phyloP scores from a whole-genome alignment of 2,888 invertebrate species.

The Phlogophora meticulosa region DNA sequence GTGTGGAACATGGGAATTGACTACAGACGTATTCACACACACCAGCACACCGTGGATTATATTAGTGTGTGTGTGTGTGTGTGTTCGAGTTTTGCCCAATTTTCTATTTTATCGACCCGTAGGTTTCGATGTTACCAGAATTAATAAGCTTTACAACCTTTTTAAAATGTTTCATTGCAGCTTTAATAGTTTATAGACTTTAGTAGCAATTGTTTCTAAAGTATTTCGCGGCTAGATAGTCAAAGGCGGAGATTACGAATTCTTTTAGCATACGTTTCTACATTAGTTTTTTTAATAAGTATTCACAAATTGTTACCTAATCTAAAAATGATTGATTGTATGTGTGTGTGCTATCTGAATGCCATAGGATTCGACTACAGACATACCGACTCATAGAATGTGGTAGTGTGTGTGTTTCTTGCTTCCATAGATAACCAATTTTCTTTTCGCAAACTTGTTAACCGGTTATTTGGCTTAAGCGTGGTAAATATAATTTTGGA shows the following conservation, averaged over 20 bases:
- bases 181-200: background rate
- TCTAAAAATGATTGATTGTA: background rate
- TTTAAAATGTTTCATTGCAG: background rate
- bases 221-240: background rate
- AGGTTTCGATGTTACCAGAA: no score
- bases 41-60: background rate
- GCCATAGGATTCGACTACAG: background rate
- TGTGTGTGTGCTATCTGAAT: background rate
- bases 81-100: no score
- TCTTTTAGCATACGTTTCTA: background rate
- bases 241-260: background rate
- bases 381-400: background rate
- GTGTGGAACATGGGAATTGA: background rate
- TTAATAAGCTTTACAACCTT: background rate
- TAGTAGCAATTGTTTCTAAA: background rate
- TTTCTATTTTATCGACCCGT: slow-evolving; percentile 2
- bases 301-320: background rate
- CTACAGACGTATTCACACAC: background rate
- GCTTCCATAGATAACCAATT: background rate
- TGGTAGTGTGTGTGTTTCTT: background rate
- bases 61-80: slow-evolving; percentile 9
- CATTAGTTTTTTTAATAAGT: background rate
- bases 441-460: background rate
- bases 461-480: background rate
- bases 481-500: background rate